A percentile compares a stretch with the other conserved stretches of the same genome.
Evolutionary conservation across 2,113 vertebrate genomes (phyloP).

Genomic region (Budorcas taxicolor): DNA sequence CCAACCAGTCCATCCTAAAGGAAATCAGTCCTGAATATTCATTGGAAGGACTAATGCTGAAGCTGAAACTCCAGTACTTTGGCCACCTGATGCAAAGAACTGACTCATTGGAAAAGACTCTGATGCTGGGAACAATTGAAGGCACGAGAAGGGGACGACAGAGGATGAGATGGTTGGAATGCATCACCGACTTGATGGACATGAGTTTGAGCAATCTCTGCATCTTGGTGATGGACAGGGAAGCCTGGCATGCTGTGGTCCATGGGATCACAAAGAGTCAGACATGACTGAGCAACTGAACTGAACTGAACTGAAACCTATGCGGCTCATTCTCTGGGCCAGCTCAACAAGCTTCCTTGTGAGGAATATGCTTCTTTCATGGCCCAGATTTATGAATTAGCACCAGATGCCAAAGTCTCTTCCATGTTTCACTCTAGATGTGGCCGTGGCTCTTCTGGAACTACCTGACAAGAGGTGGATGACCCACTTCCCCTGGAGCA

Average conservation of each 20-base stretch:
- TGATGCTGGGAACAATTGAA: background rate
- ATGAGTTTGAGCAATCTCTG: background rate
- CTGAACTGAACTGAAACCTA: conserved; percentile 35
- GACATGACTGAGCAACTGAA: background rate
- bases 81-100: background rate
- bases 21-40: background rate
- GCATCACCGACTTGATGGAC: background rate
- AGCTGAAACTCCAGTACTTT: background rate
- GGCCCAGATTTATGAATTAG: conserved; percentile 86
- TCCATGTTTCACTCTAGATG: conserved; percentile 92
- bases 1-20: background rate
- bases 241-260: background rate
- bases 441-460: conserved; percentile 87
- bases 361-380: conserved; percentile 84
- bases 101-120: background rate
- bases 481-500: conserved; percentile 75
- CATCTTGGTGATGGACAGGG: background rate
- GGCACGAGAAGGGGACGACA: background rate
- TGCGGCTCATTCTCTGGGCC: conserved; percentile 85
- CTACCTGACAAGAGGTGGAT: conserved; percentile 77
- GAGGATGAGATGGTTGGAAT: background rate
- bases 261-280: background rate
- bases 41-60: background rate
- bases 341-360: conserved; percentile 79
- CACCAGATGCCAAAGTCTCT: conserved; percentile 83